Conservation (phyloP, 2,888 invertebrate species). For the Lucinisca nassula region DNA sequence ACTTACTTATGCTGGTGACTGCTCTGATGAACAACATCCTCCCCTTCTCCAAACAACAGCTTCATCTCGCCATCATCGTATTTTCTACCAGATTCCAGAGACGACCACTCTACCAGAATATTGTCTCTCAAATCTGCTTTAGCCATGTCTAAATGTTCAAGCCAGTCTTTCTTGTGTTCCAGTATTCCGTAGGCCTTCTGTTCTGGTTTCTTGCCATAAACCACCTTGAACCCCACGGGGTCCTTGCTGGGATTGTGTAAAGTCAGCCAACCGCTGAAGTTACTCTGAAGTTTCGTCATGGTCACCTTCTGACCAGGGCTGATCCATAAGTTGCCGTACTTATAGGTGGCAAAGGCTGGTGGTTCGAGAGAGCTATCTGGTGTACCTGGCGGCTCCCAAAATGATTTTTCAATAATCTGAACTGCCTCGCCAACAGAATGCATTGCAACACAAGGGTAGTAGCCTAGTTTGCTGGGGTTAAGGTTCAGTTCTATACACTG, state of each 20-base stretch:
- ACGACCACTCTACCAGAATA: conserved; percentile 55
- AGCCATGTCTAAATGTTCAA: conserved; percentile 25
- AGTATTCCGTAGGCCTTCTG: conserved; percentile 39
- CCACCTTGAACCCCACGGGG: conserved; percentile 72
- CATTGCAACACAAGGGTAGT: conserved; percentile 77
- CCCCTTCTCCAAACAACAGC: conserved; percentile 27
- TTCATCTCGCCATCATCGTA: conserved; percentile 54
- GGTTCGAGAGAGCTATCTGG: conserved; percentile 52
- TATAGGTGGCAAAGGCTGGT: conserved; percentile 78
- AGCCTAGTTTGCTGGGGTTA: conserved; percentile 74
- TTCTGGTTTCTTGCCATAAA: background rate
- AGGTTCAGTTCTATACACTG: conserved; percentile 69
- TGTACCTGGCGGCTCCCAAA: conserved; percentile 61
- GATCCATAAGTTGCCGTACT: conserved; percentile 82
- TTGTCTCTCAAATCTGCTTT: conserved; percentile 17
- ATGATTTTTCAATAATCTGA: conserved; percentile 77
- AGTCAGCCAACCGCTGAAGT: conserved; percentile 74
- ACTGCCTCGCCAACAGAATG: conserved; percentile 81
- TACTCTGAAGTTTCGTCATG: conserved; percentile 48
- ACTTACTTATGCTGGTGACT: conserved; percentile 59
- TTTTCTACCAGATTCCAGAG: conserved; percentile 57
- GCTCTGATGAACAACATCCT: conserved; percentile 18
- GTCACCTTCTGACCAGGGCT: conserved; percentile 76
- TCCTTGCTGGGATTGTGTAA: conserved; percentile 77
- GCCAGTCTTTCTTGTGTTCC: conserved; percentile 59